phyloP scores from a whole-genome alignment of 1,140 invertebrate species.

The Subanguina moxae region DNA sequence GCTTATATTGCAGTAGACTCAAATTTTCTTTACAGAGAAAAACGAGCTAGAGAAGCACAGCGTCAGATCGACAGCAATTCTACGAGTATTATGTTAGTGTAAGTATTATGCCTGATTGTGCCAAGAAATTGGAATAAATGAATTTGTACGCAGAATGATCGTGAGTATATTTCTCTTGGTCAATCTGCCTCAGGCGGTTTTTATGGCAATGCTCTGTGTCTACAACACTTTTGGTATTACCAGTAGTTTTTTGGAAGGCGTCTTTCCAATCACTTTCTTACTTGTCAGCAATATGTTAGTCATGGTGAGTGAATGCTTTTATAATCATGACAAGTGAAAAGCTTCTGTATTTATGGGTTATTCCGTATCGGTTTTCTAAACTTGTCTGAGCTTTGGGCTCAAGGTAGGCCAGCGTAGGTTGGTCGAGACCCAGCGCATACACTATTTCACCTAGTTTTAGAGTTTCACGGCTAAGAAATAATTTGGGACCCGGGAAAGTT shows the following conservation, averaged over 20 bases:
- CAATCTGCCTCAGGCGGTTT: constrained; percentile 82
- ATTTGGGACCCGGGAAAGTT: too few relatives aligned
- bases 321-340: neutral
- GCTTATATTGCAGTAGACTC: neutral
- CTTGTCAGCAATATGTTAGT: constrained; percentile 86
- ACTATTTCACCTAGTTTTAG: too few relatives aligned
- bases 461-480: too few relatives aligned
- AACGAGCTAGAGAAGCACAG: constrained; percentile 76
- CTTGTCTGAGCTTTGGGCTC: too few relatives aligned
- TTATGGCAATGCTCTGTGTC: constrained; percentile 75
- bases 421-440: too few relatives aligned
- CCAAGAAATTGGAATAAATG: neutral
- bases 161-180: constrained; percentile 83
- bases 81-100: constrained; percentile 86
- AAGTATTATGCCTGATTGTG: too few relatives aligned
- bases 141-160: constrained; percentile 65
- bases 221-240: constrained; percentile 53
- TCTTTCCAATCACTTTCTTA: constrained; percentile 72
- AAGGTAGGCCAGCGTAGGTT: too few relatives aligned
- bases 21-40: constrained; percentile 55
- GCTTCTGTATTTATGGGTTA: too few relatives aligned
- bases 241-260: constrained; percentile 69
- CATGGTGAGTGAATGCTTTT: constrained; percentile 64
- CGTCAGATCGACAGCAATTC: constrained; percentile 73
- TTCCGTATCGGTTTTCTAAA: too few relatives aligned